Conservation (phyloP, 2,113 vertebrate genomes). For the Enhydra lutris region DNA sequence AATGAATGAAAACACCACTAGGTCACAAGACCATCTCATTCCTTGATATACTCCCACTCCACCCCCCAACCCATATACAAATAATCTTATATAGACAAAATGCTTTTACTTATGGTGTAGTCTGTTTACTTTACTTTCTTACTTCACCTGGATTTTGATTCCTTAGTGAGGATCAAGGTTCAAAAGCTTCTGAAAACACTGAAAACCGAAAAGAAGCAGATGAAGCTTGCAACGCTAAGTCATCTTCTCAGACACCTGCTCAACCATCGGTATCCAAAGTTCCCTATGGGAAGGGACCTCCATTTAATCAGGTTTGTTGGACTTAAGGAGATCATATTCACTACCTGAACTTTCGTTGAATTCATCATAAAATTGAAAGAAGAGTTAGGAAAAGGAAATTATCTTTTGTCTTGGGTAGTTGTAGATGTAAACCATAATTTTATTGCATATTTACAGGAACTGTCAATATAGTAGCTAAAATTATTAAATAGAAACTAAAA, state of each 20-base stretch:
- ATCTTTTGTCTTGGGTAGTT: background rate
- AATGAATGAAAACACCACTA: background rate
- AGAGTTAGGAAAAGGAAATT: background rate
- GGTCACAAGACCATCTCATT: background rate
- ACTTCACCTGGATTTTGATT: conserved; percentile 49
- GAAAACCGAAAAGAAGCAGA: conserved; percentile 89
- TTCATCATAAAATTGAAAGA: background rate
- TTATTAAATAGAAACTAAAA: background rate
- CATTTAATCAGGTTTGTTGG: conserved; percentile 90
- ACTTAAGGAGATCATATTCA: background rate
- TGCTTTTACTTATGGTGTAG: background rate
- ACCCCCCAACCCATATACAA: background rate
- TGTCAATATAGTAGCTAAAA: background rate
- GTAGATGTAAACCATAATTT: background rate
- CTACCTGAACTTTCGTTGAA: background rate
- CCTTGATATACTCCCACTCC: background rate
- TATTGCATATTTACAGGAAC: background rate
- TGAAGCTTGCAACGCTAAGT: conserved; percentile 83
- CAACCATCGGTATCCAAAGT: conserved; percentile 80
- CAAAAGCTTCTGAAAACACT: conserved; percentile 84
- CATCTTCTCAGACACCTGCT: conserved; percentile 81
- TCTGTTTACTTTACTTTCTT: background rate
- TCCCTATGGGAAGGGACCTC: conserved; percentile 85
- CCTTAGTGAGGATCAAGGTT: conserved; percentile 84
- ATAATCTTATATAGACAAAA: background rate